Conservation (phyloP, 2,888 invertebrate species). For the Syrphus vitripennis region DNA sequence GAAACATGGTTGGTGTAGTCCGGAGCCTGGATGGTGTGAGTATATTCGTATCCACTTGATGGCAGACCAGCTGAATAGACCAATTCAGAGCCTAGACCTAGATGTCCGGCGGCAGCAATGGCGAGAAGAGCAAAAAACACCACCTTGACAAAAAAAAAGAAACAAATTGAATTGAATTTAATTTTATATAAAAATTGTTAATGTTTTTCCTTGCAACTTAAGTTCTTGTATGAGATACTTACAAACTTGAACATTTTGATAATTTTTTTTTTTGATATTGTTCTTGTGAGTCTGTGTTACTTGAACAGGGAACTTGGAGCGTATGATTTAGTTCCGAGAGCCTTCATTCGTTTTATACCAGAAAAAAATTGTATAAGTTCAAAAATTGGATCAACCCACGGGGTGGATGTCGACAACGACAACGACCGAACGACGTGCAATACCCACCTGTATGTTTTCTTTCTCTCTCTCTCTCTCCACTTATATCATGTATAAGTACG, state of each 20-base stretch:
- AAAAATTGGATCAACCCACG: slow-evolving; percentile 35
- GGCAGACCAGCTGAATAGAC: slow-evolving; percentile 66
- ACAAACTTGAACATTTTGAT: slow-evolving; percentile 72
- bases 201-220: neutral
- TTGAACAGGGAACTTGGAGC: slow-evolving; percentile 55
- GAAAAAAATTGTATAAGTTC: neutral
- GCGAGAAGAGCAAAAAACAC: slow-evolving; percentile 74
- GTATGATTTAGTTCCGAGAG: slow-evolving; percentile 45
- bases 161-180: neutral
- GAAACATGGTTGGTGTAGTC: slow-evolving; percentile 78
- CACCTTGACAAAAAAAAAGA: slow-evolving; percentile 54
- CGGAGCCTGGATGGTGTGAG: slow-evolving; percentile 73
- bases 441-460: slow-evolving; percentile 31
- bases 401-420: slow-evolving; percentile 19
- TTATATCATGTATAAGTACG: too few relatives aligned
- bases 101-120: slow-evolving; percentile 65
- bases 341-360: slow-evolving; percentile 50
- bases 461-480: neutral
- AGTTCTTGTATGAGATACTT: slow-evolving; percentile 14
- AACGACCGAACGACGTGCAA: neutral
- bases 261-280: slow-evolving; percentile 30
- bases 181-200: neutral
- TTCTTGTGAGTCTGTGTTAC: slow-evolving; percentile 62
- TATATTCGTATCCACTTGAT: slow-evolving; percentile 73
- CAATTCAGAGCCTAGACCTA: slow-evolving; percentile 55